These are phyloP conservation scores for Halcyon senegalensis DNA, from an alignment of 2,113 vertebrate genomes.

Conservation along the genomic window DNA sequence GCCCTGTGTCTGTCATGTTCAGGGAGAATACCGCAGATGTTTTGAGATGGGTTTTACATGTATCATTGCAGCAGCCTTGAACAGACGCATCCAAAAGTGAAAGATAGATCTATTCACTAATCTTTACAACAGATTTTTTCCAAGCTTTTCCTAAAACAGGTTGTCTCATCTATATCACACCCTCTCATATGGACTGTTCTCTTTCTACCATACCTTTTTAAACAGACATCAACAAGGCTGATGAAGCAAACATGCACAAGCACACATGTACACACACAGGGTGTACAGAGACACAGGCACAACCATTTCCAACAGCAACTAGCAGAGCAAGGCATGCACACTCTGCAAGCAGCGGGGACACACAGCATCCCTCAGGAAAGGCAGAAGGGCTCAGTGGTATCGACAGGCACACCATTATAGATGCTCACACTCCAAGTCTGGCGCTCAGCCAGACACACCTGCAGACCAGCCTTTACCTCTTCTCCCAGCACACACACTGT, in stretches of 20 bases:
- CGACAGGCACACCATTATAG: not conserved
- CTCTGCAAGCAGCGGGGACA: not conserved
- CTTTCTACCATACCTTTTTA: not conserved
- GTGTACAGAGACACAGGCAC: not conserved
- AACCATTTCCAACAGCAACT: not conserved
- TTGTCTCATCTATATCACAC: not conserved
- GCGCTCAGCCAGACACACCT: not conserved
- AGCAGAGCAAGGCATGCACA: not conserved
- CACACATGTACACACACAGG: not conserved
- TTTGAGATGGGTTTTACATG: constrained; percentile 15
- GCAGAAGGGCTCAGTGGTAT: not conserved
- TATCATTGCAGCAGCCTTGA: not conserved
- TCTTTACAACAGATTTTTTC: not conserved
- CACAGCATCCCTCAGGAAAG: not conserved
- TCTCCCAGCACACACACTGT: not conserved
- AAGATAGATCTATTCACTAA: not conserved
- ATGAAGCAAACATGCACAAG: not conserved
- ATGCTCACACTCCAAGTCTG: not conserved
- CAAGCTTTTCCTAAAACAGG: not conserved
- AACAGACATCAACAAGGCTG: not conserved
- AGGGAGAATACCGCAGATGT: constrained; percentile 23
- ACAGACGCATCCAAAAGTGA: not conserved
- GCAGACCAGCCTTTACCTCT: not conserved
- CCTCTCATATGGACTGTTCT: not conserved
- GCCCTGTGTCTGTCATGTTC: not conserved